Percentiles rank a stretch among this genome's conserved stretches.
phyloP scores from a whole-genome alignment of 1,140 invertebrate genomes.

The Drosophila paulistorum region DNA sequence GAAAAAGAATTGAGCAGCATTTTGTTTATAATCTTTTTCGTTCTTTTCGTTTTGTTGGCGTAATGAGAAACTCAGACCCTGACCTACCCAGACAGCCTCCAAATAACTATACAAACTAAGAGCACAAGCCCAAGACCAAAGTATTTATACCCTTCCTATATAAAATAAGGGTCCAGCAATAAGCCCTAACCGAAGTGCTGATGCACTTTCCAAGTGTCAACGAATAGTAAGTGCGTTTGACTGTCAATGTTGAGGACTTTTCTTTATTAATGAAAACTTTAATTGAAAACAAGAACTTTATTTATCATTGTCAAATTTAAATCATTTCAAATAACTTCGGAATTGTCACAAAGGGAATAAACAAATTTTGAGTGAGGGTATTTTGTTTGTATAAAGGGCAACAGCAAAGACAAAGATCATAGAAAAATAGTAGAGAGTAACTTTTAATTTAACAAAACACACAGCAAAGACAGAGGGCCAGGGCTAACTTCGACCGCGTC shows the following conservation, averaged over 20 bases:
- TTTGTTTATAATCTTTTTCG: constrained; percentile 72
- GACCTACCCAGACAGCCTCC: constrained; percentile 2
- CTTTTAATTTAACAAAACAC: constrained; percentile 30
- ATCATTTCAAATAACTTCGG: too few relatives aligned
- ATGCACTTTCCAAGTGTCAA: too few relatives aligned
- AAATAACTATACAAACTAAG: constrained; percentile 22
- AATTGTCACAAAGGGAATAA: too few relatives aligned
- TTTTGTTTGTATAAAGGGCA: not conserved
- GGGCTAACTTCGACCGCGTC: too few relatives aligned
- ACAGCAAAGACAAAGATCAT: constrained; percentile 24
- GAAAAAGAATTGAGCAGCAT: constrained; percentile 66
- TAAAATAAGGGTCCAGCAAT: not conserved
- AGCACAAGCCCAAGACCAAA: constrained; percentile 19
- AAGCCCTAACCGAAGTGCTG: too few relatives aligned
- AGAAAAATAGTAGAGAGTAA: constrained; percentile 30
- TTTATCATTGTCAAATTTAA: too few relatives aligned
- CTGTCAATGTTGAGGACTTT: too few relatives aligned
- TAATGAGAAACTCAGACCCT: constrained; percentile 40
- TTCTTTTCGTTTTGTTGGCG: constrained; percentile 23
- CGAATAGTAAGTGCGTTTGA: too few relatives aligned
- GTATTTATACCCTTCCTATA: not conserved
- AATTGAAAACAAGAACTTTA: too few relatives aligned
- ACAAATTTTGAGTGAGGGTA: too few relatives aligned
- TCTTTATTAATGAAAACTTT: too few relatives aligned
- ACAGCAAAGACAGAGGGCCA: too few relatives aligned